Evolutionary conservation across 2,113 vertebrate species (phyloP), one percentile per base, ranked within the genome.

Genomic region (Osmerus eperlanus): DNA sequence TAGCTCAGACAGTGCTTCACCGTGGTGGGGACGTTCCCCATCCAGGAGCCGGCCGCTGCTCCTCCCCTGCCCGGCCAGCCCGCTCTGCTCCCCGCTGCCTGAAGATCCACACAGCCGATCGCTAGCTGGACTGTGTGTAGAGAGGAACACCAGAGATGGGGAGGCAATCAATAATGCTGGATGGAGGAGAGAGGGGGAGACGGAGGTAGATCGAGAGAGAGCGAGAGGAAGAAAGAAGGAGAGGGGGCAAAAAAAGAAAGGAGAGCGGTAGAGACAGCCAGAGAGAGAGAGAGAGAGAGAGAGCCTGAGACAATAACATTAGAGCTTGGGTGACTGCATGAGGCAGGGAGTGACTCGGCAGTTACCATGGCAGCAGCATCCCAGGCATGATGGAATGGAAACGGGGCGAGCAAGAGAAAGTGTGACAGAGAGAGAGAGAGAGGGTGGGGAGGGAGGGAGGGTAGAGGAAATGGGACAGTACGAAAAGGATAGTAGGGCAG

Each of bases 1-100:
- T 93, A 91, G 92, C 93, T 95, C 84, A 96, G 90, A 81, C 95
- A 97, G 77, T 95, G 95, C 89, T 97, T 96, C 85, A 95, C 91
- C 2, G 94, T 90, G 1, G 91, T 84, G 53, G 95, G 94, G 74
- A 95, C 79, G 81, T 93, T 95, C 79, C 95, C 96, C 95, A 97
- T 97, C 79, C 73, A 62, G 72, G 71, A 68, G 73, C 70, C 41
- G 53, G 72, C 70, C 69, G 29, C 6, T 82, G 72, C 70, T 61
- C 61, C 36, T n/a, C 29, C 52, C 6, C 67, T n/a, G 21, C 21
- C 59, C 18, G 41, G 41, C 41, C 41, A 2, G 41, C 41, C 36
- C 9, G 41, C 41, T 47, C 41, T 47, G 41, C 41, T 47, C 5
- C 41, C 41, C 7, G 41, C 41, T 11, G 7, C 2, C 9, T 47